phyloP scores from a whole-genome alignment of 1,140 invertebrate species.

The Drosophila mojavensis region DNA sequence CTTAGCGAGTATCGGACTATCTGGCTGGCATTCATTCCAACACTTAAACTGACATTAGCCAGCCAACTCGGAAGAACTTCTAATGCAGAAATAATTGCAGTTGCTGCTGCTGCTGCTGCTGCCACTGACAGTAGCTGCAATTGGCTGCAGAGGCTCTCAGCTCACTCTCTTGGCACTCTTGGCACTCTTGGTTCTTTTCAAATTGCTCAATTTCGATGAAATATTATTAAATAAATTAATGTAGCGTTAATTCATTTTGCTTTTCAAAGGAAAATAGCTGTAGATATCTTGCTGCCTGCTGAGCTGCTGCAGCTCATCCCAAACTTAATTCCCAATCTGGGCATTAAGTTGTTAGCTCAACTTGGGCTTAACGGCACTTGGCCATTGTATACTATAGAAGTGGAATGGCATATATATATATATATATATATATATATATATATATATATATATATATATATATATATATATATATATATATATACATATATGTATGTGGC shows the following conservation, averaged over 20 bases:
- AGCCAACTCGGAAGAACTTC: constrained; percentile 53
- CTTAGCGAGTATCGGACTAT: constrained; percentile 2
- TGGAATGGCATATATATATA: neutral
- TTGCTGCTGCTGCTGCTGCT: constrained; percentile 41
- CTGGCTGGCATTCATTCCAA: constrained; percentile 62
- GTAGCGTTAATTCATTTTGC: constrained; percentile 78
- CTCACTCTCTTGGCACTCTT: constrained; percentile 30
- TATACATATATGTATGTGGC: neutral
- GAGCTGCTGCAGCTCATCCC: constrained; percentile 10
- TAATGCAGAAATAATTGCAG: constrained; percentile 81
- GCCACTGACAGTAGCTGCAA: constrained; percentile 43
- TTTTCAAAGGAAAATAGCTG: constrained; percentile 58
- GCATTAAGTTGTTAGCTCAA: constrained; percentile 33
- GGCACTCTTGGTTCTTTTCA: constrained; percentile 44
- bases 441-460: neutral
- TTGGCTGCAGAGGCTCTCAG: constrained; percentile 9
- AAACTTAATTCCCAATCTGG: constrained; percentile 16
- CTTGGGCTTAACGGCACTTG: constrained; percentile 28
- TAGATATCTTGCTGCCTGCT: constrained; percentile 45
- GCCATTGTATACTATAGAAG: constrained; percentile 3
- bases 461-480: neutral
- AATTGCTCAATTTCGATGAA: constrained; percentile 80
- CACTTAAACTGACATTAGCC: constrained; percentile 79
- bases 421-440: neutral
- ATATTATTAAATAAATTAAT: constrained; percentile 82